Base-by-base conservation (phyloP, 2,113 vertebrate species). In the Panurus biarmicus region DNA sequence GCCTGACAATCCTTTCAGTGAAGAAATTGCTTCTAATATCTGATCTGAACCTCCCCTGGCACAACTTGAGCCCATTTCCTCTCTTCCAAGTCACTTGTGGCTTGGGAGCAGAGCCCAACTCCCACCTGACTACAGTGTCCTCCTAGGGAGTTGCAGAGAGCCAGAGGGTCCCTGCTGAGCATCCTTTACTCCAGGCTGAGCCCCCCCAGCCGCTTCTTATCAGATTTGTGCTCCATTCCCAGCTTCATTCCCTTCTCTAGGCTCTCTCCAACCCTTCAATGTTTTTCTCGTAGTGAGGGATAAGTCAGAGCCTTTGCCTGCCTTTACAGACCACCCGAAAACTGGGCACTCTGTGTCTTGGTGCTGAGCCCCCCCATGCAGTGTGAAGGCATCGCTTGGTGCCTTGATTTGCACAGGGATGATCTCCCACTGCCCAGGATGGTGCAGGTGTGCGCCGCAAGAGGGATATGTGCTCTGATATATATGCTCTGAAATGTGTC, bases 381-480 rank as follows among this genome's bases (percentile, higher is more conserved):
- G 35, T 9, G 47, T 3, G 3, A 28, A 29, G 40, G 66, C 51
- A 47, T 26, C 20, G 18, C 78, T 10, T 0, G 4, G 64, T 50
- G 45, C 64, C 36, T 15, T 2, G 58, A 9, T 56, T 22, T 18
- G 42, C 44, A 1, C 1, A 2, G 14, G 1, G 20, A 2, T 26
- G 3, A 28, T 31, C 31, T 48, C 16, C 11, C 4, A 0, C 2
- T 9, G 21, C 1, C 25, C 56, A 1, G 85, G 57, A 4, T 1
- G 19, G 25, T 25, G 65, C 60, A 15, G 40, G 14, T 10, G 22
- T 7, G 81, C 6, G 4, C 60, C 33, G 60, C 25, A 17, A 7
- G 5, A 18, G 61, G 66, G 45, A 7, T 4, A 1, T 0, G 51
- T 11, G 53, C 70, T 9, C n/a, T n/a, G n/a, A n/a, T n/a, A n/a